Base-by-base conservation (phyloP, 64 coral and sea anemone genomes). In the Trachythela sp. region DNA sequence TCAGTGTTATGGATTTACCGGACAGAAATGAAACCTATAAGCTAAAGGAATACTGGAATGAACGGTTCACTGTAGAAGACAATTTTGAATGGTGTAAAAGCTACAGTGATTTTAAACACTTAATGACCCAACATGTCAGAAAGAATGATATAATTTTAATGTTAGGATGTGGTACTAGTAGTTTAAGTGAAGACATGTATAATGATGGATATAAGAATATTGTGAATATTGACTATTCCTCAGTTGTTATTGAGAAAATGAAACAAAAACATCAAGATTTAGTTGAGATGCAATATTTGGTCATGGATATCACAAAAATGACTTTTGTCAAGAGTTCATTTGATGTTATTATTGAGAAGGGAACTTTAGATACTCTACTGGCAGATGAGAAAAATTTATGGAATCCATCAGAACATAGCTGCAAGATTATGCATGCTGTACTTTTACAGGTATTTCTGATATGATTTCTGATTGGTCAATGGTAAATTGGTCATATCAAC, bases 161-260 rank as follows among this genome's bases (percentile, higher is more conserved):
- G 24, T 50, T 94, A 68, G 93, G 93, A 11, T 94, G 93, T 49
- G 93, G 93, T 9, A 94, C 91, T 41, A 94, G 93, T 45, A 39
- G 38, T 1, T 70, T 94, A 41, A 94, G 89, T 27, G 89, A 94
- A 88, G 89, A 94, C 13, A 94, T 94, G 89, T 94, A 91, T 43
- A 84, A 54, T 52, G 93, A 94, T 68, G 93, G 93, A 36, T 91
- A 85, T 70, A 88, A n/a, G 32, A 91, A 88, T 70, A 91, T 94
- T 75, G 80, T 88, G 17, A 94, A 94, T 91, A 94, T 94, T 15
- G 93, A 94, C 93, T 94, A 70, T 54, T 94, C 93, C 9, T 40
- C 93, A 17, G 86, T 94, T 17, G 89, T 94, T 27, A 91, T 94
- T 85, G 89, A 94, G 51, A 94, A 94, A 48, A 94, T 91, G 93